phyloP scores from a whole-genome alignment of 2,113 vertebrate species.

The Prunella himalayana region DNA sequence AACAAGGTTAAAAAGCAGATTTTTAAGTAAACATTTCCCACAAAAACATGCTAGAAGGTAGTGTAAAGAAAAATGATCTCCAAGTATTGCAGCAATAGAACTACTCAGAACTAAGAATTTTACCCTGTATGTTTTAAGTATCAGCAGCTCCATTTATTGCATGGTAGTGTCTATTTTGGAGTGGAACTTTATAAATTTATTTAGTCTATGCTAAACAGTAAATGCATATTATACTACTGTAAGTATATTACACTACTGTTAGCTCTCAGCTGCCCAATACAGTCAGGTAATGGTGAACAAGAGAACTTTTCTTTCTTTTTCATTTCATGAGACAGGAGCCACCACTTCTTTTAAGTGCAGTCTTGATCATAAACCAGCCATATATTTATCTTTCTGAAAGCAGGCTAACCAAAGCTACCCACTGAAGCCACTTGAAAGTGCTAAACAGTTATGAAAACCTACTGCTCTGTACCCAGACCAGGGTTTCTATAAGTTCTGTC shows the following conservation, averaged over 20 bases:
- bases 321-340: not conserved
- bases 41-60: not conserved
- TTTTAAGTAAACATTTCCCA: not conserved
- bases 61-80: not conserved
- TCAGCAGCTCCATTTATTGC: not conserved
- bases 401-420: not conserved
- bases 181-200: not conserved
- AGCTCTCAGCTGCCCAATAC: not conserved
- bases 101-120: not conserved
- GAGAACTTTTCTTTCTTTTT: not conserved
- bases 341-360: not conserved
- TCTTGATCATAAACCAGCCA: not conserved
- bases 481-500: not conserved
- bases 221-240: not conserved
- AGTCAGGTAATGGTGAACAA: not conserved
- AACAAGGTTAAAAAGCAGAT: rapidly evolving
- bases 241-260: not conserved
- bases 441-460: not conserved
- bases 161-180: not conserved
- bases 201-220: not conserved
- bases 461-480: not conserved
- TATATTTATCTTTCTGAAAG: not conserved
- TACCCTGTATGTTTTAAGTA: not conserved
- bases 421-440: not conserved
- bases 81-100: not conserved